phyloP scores from a whole-genome alignment of 2,113 vertebrate genomes.

The Ceratotherium simum region DNA sequence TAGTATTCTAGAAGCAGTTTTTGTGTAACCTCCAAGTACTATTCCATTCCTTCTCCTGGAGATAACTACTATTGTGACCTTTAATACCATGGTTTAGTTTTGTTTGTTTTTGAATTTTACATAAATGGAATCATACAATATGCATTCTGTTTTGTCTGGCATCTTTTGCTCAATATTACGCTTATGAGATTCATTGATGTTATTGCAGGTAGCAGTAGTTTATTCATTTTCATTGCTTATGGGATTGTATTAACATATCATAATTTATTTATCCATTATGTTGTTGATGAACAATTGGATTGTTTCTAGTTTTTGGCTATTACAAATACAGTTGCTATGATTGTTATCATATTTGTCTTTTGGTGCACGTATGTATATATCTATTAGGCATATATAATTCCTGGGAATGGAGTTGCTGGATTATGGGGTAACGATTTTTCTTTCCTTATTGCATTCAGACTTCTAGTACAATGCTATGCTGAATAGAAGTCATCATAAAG shows the following conservation, averaged over 20 bases:
- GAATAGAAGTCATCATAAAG: not conserved
- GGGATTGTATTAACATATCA: not conserved
- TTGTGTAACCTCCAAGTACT: not conserved
- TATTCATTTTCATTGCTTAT: not conserved
- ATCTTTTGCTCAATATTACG: not conserved
- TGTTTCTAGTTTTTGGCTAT: not conserved
- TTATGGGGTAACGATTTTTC: not conserved
- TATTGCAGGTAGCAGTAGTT: not conserved
- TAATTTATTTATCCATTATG: not conserved
- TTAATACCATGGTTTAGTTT: not conserved
- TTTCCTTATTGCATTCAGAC: not conserved
- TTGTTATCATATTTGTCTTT: not conserved
- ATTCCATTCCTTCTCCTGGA: not conserved
- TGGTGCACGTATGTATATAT: not conserved
- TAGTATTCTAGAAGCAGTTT: not conserved
- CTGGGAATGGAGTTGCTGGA: not conserved
- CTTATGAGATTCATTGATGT: not conserved
- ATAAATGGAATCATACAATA: not conserved
- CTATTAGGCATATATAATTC: not conserved
- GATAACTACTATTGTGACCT: not conserved
- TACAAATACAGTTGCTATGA: not conserved
- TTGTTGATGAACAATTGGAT: not conserved
- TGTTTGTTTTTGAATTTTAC: not conserved
- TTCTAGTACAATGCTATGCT: not conserved
- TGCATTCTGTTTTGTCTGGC: not conserved